A percentile compares a stretch with the other conserved stretches of the same genome.
phyloP scores from a whole-genome alignment of 2,797 vertebrate genomes.

The Semotilus atromaculatus region DNA sequence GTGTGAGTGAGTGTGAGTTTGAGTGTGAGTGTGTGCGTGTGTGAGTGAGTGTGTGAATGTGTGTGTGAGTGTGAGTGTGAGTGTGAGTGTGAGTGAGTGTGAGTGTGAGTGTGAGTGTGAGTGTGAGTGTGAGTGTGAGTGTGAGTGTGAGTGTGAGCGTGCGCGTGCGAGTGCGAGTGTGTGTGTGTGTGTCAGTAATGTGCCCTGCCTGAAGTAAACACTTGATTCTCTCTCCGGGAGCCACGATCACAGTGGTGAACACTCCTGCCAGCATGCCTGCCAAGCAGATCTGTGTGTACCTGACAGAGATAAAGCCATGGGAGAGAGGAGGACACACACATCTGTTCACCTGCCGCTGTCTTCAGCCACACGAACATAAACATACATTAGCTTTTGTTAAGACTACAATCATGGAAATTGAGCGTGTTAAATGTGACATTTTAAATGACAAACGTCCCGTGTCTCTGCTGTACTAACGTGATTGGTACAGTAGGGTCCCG shows the following conservation, averaged over 20 bases:
- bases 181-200: neutral
- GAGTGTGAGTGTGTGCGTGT: too few relatives aligned
- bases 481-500: conserved; percentile 65
- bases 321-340: neutral
- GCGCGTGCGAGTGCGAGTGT: too few relatives aligned
- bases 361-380: neutral
- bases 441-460: neutral
- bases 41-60: too few relatives aligned
- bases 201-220: conserved; percentile 79
- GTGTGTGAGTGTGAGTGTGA: neutral
- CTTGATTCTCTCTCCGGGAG: conserved; percentile 82
- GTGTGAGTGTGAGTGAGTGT: too few relatives aligned
- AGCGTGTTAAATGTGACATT: neutral
- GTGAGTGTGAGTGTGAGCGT: too few relatives aligned
- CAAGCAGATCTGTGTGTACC: conserved; percentile 73
- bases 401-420: neutral
- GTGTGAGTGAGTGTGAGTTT: too few relatives aligned
- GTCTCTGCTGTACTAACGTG: conserved; percentile 69
- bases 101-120: neutral
- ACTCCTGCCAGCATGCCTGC: conserved; percentile 79
- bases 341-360: neutral
- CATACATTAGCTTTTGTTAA: neutral
- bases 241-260: conserved; percentile 78
- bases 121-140: too few relatives aligned
- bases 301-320: conserved; percentile 51